These are phyloP conservation scores for Neosilurus hyrtlii DNA, from an alignment of 2,797 vertebrate species.

Conservation along the genomic window DNA sequence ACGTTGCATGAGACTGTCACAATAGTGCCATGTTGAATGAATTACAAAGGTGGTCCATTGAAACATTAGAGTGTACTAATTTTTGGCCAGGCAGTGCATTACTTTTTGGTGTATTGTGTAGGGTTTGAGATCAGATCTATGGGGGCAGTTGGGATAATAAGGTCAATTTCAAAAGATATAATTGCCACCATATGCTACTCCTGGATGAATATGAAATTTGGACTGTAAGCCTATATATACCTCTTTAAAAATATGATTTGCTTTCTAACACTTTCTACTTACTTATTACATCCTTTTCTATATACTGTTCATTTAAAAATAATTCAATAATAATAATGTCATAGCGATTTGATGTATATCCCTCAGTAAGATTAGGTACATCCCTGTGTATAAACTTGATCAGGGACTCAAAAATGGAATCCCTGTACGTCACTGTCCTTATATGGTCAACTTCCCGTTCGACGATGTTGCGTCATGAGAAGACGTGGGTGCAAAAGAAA, in stretches of 20 bases:
- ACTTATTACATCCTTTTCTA: neutral
- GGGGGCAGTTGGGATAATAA: no score
- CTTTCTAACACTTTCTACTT: neutral
- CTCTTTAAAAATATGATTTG: no score
- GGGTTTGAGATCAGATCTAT: neutral
- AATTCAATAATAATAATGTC: neutral
- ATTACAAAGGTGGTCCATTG: no score
- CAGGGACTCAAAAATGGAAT: constrained; percentile 67
- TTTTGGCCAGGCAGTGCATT: no score
- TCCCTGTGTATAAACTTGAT: constrained; percentile 13
- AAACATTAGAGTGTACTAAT: no score
- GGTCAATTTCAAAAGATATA: neutral
- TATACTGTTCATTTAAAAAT: neutral
- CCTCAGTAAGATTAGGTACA: neutral
- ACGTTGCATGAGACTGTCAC: no score
- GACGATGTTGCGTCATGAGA: constrained; percentile 58
- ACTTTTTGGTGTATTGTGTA: neutral
- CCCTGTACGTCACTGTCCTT: constrained; percentile 85
- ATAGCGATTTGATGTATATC: neutral
- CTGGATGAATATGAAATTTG: neutral
- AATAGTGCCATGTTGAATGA: no score
- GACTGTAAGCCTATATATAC: neutral
- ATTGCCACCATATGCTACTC: neutral
- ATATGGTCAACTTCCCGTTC: constrained; percentile 81
- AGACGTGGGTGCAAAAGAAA: constrained; percentile 45